Base-by-base conservation (phyloP, 2,888 invertebrate genomes). In the Drosophila parthenogenetica region DNA sequence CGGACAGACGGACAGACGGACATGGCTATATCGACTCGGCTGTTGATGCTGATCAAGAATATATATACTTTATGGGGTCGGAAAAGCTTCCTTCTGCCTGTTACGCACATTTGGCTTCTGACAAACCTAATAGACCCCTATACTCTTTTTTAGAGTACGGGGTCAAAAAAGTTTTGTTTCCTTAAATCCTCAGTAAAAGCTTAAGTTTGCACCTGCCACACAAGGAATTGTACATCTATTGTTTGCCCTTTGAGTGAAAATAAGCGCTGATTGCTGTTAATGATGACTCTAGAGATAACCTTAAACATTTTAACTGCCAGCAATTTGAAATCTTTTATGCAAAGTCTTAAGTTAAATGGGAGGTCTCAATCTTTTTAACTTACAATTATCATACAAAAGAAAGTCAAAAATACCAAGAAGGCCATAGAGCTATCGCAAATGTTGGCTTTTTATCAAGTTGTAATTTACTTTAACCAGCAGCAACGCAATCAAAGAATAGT, bases 201-300 rank as follows among this genome's bases (percentile, higher is more conserved):
- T 71, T 55, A 51, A 53, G 51, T 43, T 46, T 68, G 40, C 67
- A 79, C 58, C 78, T 74, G 72, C 32, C 68, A 64, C 69, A 77
- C 62, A 83, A 77, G 69, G 64, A 69, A 86, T 77, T 72, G 66
- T 72, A 22, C 7, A 14, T 29, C 0, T 67, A 80, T 77, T 85
- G 73, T 67, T 68, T 86, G 89, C 69, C 80, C 77, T 80, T 77
- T 75, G 68, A 55, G 63, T 55, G 55, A 62, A 73, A 86, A 88
- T 68, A 66, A 59, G 67, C 69, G 74, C 72, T 84, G 89, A 89
- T 89, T 89, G 87, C 69, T 81, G 87, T 89, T 83, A 83, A 89
- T 78, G 81, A 87, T 87, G 89, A 84, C 85, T 77, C 64, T 68
- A 35, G 37, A 78, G 89, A 89, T 83, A 89, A 64, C 39, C 73